phyloP scores from a whole-genome alignment of 2,797 vertebrate genomes.

The Enteromius argenteus region DNA sequence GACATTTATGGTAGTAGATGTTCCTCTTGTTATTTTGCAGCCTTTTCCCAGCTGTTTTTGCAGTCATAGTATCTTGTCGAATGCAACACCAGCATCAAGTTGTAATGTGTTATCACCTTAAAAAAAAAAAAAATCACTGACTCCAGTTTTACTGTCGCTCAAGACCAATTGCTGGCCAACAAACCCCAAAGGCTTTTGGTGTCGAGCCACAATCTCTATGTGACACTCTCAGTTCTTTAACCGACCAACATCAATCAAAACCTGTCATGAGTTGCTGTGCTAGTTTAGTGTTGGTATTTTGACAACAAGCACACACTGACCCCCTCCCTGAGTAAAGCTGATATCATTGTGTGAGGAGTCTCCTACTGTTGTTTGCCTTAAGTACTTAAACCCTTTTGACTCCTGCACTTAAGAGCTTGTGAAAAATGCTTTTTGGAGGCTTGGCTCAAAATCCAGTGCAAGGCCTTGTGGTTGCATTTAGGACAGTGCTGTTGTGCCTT shows the following conservation, averaged over 20 bases:
- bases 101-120: conserved; percentile 2
- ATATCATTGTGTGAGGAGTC: conserved; percentile 9
- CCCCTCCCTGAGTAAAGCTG: conserved; percentile 24
- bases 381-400: conserved; percentile 21
- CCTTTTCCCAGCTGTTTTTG: not conserved
- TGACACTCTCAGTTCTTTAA: conserved; percentile 57
- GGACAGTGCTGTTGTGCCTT: not conserved
- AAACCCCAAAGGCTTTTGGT: conserved; percentile 24
- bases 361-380: conserved; percentile 26
- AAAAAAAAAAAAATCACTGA: not conserved
- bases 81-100: not conserved
- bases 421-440: conserved; percentile 17
- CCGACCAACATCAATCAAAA: conserved; percentile 41
- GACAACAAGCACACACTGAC: conserved; percentile 8
- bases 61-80: not conserved
- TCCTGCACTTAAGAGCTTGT: not conserved
- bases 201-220: not conserved
- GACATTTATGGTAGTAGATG: not conserved
- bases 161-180: not conserved
- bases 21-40: not conserved
- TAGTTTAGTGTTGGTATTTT: conserved; percentile 29
- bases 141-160: not conserved
- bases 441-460: not conserved
- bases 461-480: not conserved
- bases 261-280: conserved; percentile 25